Conservation (phyloP, 2,888 invertebrate genomes). For the Aleiodes alternator region DNA sequence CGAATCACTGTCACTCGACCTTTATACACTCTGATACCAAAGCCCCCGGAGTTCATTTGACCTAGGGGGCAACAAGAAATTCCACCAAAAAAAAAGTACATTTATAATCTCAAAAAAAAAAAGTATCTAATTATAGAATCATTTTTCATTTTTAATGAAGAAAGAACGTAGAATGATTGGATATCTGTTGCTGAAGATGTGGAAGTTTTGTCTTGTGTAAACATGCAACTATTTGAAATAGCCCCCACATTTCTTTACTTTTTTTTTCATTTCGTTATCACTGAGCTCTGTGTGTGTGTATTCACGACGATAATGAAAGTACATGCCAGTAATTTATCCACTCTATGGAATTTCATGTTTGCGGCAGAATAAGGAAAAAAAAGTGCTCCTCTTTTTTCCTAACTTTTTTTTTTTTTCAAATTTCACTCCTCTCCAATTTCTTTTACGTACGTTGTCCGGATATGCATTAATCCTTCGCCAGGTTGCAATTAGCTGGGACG, state of each 20-base stretch:
- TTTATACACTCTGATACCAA: constrained; percentile 13
- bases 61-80: not conserved
- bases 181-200: constrained; percentile 15
- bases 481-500: constrained; percentile 57
- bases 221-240: constrained; percentile 14
- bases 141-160: not conserved
- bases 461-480: constrained; percentile 56
- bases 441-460: constrained; percentile 36
- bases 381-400: not conserved
- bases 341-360: not conserved
- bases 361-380: not conserved
- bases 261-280: constrained; percentile 6
- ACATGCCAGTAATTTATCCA: not conserved
- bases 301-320: not conserved
- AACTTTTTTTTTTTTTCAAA: not conserved
- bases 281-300: too few species aligned
- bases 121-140: constrained; percentile 12
- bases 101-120: too few species aligned
- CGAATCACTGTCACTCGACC: not conserved
- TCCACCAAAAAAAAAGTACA: not conserved
- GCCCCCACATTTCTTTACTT: not conserved
- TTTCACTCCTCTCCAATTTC: constrained; percentile 10
- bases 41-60: not conserved
- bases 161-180: not conserved
- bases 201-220: not conserved